Evolutionary conservation across 2,888 invertebrate species (phyloP).

Genomic region (Yponomeuta plumbellus): DNA sequence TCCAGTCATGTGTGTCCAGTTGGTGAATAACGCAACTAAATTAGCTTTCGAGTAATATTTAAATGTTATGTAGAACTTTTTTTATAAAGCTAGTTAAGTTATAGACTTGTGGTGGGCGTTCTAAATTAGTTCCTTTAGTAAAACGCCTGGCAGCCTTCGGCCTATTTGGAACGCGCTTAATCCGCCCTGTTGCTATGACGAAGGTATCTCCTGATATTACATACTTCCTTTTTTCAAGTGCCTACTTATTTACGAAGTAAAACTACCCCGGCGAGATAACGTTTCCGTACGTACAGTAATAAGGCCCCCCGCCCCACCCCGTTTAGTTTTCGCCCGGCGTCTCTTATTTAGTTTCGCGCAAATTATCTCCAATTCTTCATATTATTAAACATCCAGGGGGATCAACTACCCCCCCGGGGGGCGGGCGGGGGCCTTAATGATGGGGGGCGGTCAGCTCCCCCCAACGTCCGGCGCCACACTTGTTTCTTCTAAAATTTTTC

Average conservation of each 20-base stretch:
- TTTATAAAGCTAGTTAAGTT: too few relatives aligned
- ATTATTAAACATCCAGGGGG: slow-evolving; percentile 75
- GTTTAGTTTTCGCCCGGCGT: slow-evolving; percentile 74
- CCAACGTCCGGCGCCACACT: slow-evolving; percentile 56
- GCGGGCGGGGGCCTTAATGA: slow-evolving; percentile 58
- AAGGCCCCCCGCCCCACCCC: slow-evolving; percentile 40
- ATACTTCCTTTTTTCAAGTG: slow-evolving; percentile 27
- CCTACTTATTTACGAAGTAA: slow-evolving; percentile 20
- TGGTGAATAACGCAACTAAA: too few relatives aligned
- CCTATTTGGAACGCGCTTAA: too few relatives aligned
- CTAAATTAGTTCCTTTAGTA: too few relatives aligned
- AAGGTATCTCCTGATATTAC: slow-evolving; percentile 15
- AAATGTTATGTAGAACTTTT: too few relatives aligned
- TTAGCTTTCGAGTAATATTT: too few relatives aligned
- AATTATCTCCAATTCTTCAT: slow-evolving; percentile 78
- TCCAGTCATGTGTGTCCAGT: too few relatives aligned
- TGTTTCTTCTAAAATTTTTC: slow-evolving; percentile 77
- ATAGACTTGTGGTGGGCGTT: too few relatives aligned
- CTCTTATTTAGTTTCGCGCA: slow-evolving; percentile 78
- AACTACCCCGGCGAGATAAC: slow-evolving; percentile 23
- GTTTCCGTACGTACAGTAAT: slow-evolving; percentile 24
- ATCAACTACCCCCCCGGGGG: slow-evolving; percentile 48
- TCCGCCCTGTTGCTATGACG: background rate
- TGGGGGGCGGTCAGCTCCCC: slow-evolving; percentile 67
- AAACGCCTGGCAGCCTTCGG: too few relatives aligned